Conservation (phyloP, 37 sponge, comb jelly and placozoan genomes). For the Mnemiopsis leidyi region DNA sequence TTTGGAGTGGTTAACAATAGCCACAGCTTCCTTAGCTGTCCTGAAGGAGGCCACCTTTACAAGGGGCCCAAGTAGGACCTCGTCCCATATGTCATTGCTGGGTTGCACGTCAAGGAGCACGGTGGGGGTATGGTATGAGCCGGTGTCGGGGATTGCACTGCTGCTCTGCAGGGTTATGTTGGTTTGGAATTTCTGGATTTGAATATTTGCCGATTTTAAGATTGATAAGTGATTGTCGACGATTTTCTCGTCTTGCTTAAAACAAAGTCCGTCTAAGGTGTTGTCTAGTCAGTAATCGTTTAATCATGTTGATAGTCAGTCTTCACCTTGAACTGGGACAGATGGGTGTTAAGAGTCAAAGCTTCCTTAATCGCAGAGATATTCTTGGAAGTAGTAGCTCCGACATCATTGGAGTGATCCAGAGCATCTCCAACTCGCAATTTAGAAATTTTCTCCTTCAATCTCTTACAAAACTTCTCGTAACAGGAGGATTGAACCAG, state of each 20-base stretch:
- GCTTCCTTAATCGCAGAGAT: background rate
- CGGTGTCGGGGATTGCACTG: background rate
- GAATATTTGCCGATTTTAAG: too few relatives aligned
- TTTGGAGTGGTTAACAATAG: constrained; percentile 90
- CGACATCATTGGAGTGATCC: background rate
- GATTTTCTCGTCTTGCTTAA: too few relatives aligned
- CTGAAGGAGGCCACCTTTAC: constrained; percentile 86
- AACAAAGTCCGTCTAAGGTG: too few relatives aligned
- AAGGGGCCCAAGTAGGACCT: constrained; percentile 81
- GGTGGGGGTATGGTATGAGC: background rate
- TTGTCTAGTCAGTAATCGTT: too few relatives aligned
- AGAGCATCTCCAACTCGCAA: background rate
- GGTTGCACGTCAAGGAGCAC: background rate
- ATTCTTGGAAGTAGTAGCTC: background rate
- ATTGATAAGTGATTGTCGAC: too few relatives aligned
- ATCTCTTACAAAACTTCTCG: background rate
- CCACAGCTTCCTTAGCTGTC: constrained; percentile 93
- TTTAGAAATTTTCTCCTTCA: background rate
- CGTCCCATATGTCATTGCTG: background rate
- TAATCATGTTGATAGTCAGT: too few relatives aligned
- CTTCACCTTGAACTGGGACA: background rate
- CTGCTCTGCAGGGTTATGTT: background rate
- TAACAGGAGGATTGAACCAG: background rate
- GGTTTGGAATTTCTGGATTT: too few relatives aligned
- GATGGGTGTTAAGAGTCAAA: background rate